Base-by-base conservation (phyloP, 2,888 invertebrate species). In the Erpobdella octoculata region DNA sequence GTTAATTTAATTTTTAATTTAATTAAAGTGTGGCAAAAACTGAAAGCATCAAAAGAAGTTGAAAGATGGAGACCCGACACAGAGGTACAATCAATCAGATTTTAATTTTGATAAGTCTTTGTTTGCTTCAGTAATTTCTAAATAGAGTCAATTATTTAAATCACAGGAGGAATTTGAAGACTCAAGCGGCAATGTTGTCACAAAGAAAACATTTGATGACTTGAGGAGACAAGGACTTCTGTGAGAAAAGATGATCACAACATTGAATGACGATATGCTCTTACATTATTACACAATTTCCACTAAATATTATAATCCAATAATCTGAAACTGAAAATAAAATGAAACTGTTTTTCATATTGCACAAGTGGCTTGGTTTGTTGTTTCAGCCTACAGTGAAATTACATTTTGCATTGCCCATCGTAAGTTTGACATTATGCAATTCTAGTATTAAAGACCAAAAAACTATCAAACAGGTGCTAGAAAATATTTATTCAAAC, bases 161-260 rank as follows among this genome's bases (percentile, higher is more conserved):
- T 15, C 18, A 38, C 41, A 95, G 84, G 98, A 99, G 84, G 98
- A 99, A 81, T 99, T 91, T 84, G 98, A 99, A 85, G 98, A 99
- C 86, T 94, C 95, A 0, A 88, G 90, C 78, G 98, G 98, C 18
- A 99, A 99, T 86, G 98, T 99, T 21, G 96, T 99, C 1, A 97
- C 93, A 84, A 89, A 93, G 76, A 97, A 97, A 83, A 99, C 96
- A 0, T 98, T 89, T 79, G 97, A 99, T 83, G 97, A 99, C 87
- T 88, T 98, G 78, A 97, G 97, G 84, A 87, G 98, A 81, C 98
- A 99, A 85, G 98, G 97, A 67, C 87, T 98, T 74, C 86, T 98
- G 74, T 98, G 64, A 66, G 28, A 4, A n/a, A n/a, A n/a, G n/a
- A n/a, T n/a, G n/a, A n/a, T n/a, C n/a, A n/a, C n/a, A n/a, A 59